Evolutionary conservation across 2,113 vertebrate species (phyloP), one percentile per base, ranked within the genome.

Genomic region (Crocuta crocuta): DNA sequence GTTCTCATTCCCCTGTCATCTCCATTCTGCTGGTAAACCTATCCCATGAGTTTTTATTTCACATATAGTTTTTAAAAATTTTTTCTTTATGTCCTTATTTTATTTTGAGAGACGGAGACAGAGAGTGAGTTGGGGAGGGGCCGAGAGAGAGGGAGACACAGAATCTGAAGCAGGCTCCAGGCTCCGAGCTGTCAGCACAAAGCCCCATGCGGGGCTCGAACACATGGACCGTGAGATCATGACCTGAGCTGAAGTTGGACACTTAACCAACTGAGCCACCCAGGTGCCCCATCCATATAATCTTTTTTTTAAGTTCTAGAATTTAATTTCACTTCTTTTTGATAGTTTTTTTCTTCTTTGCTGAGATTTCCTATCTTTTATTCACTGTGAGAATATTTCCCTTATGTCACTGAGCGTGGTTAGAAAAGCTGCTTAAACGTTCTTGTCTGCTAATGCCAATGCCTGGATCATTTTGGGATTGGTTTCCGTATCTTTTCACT

Each of bases 271-370:
- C 39, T 39, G 39, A 39, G 39, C 39, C 39, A 39, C 39, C 39
- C 39, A 39, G 39, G 39, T 39, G 39, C 39, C 39, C 39, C 39
- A 39, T 39, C 39, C 11, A 6, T 76, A 39, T 93, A 78, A 10
- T 58, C 79, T 50, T 31, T 61, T 91, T 91, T 92, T 92, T 87
- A 86, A 71, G 5, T 5, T 63, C 48, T 83, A 78, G 4, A 71
- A 73, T 66, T 96, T 92, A 45, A 66, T 73, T 61, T 82, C 26
- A 76, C 26, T 43, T 85, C 45, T 85, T 92, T 92, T 61, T 23
- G 43, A 35, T 33, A 31, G 58, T 55, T 73, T 80, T 65, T 96
- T 26, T 35, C 73, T 28, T 79, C 35, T 35, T 81, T 68, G 31
- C 31, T 45, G n/a, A 84, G 26, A 80, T 74, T 61, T 58, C 12